A percentile compares a stretch with the other conserved stretches of the same genome.
Conservation (phyloP, 2,797 vertebrate species). For the Myotis daubentonii region DNA sequence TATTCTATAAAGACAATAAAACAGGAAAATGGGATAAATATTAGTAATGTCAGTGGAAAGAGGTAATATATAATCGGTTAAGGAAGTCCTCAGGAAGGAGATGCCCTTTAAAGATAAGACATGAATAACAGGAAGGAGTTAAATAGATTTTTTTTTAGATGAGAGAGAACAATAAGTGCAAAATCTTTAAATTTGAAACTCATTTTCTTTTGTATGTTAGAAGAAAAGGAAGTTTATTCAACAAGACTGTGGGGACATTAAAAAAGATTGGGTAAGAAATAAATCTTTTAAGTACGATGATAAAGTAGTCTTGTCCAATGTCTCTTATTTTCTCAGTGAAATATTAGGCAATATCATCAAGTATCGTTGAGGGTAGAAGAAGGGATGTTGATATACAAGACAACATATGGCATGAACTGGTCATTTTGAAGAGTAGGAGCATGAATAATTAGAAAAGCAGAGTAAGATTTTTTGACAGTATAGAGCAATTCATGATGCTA, state of each 20-base stretch:
- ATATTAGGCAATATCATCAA: not conserved
- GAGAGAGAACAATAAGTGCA: not conserved
- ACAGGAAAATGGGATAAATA: not conserved
- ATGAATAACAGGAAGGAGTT: not conserved
- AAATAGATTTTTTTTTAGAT: not conserved
- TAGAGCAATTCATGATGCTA: not conserved
- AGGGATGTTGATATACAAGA: not conserved
- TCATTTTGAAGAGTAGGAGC: not conserved
- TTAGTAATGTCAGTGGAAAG: not conserved
- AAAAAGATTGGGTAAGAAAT: not conserved
- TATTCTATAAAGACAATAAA: not conserved
- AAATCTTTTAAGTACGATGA: not conserved
- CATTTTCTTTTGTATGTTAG: not conserved
- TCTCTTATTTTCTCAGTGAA: not conserved
- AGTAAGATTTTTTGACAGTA: not conserved
- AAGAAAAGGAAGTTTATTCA: not conserved
- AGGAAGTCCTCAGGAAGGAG: not conserved
- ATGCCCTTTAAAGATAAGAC: not conserved
- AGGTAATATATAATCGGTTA: not conserved
- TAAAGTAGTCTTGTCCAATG: not conserved
- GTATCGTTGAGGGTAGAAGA: not conserved
- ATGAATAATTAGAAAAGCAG: not conserved
- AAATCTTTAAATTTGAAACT: not conserved
- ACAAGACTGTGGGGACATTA: not conserved
- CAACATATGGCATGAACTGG: not conserved